phyloP scores from a whole-genome alignment of 2,113 vertebrate species.

The Grallaria varia region DNA sequence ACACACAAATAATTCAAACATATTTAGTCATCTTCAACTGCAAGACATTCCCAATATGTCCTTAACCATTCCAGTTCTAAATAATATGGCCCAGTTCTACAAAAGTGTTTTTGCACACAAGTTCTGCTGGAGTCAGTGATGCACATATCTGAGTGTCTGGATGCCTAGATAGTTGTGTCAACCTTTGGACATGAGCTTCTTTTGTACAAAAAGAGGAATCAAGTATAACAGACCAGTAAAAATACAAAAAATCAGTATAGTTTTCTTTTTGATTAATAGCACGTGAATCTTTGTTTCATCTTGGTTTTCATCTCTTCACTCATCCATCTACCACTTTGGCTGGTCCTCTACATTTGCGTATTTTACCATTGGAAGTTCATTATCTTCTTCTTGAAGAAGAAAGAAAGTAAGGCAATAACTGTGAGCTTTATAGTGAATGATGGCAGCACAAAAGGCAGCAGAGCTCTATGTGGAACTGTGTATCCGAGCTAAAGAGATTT shows the following conservation, averaged over 20 bases:
- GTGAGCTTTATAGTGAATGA: not conserved
- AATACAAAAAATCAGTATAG: not conserved
- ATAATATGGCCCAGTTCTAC: not conserved
- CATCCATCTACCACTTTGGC: not conserved
- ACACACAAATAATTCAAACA: not conserved
- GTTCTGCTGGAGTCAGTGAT: not conserved
- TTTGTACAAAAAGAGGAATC: not conserved
- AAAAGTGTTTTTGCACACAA: not conserved
- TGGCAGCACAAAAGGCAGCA: not conserved
- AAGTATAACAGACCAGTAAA: not conserved
- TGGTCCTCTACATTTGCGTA: not conserved
- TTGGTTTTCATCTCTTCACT: not conserved
- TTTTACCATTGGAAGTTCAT: not conserved
- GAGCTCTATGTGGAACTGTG: rapidly evolving
- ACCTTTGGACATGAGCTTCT: not conserved
- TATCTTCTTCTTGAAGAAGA: not conserved
- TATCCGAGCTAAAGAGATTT: not conserved
- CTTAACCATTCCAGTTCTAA: not conserved
- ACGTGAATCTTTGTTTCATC: not conserved
- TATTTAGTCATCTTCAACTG: not conserved
- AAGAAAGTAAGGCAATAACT: not conserved
- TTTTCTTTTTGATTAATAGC: not conserved
- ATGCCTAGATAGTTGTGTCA: not conserved
- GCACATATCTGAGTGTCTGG: not conserved
- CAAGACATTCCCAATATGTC: not conserved